A percentile compares a stretch with the other conserved stretches of the same genome.
These are phyloP conservation scores for Numida meleagris DNA, from an alignment of 2,113 vertebrate genomes.

Conservation along the genomic window DNA sequence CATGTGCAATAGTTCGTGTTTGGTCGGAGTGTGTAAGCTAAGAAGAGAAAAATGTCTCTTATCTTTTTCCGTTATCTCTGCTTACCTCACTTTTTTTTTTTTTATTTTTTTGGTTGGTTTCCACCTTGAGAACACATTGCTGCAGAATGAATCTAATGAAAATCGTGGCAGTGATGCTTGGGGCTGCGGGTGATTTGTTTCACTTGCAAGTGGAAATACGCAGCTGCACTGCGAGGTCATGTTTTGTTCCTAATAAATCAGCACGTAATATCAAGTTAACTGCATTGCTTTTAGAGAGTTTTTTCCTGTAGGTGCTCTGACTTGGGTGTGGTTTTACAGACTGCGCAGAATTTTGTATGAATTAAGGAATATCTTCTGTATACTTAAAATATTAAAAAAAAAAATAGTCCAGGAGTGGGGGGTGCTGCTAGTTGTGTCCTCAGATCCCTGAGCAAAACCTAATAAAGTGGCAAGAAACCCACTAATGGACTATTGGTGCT, in stretches of 20 bases:
- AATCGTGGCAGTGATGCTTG: not conserved
- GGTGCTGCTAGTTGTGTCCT: not conserved
- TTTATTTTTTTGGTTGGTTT: not conserved
- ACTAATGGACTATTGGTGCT: rapidly evolving
- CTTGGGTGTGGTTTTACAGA: not conserved
- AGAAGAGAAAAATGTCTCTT: conserved; percentile 17
- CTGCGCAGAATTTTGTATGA: not conserved
- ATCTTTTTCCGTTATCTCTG: conserved; percentile 53
- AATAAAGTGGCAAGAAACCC: not conserved
- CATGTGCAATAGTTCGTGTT: not conserved
- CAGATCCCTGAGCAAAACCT: not conserved
- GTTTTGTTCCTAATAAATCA: not conserved
- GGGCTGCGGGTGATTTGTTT: not conserved
- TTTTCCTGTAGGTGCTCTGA: not conserved
- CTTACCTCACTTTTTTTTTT: conserved; percentile 18
- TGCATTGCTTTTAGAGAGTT: not conserved
- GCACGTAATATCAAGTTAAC: rapidly evolving
- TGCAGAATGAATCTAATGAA: not conserved
- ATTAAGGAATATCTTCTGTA: not conserved
- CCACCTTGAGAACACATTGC: not conserved
- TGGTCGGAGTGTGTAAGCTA: not conserved
- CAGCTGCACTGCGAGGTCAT: not conserved
- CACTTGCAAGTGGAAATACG: not conserved
- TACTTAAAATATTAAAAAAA: not conserved
- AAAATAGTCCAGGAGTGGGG: rapidly evolving